A percentile compares a stretch with the other conserved stretches of the same genome.
Evolutionary conservation across 2,113 vertebrate genomes (phyloP).

Genomic region (Petrocephalus zakoni): DNA sequence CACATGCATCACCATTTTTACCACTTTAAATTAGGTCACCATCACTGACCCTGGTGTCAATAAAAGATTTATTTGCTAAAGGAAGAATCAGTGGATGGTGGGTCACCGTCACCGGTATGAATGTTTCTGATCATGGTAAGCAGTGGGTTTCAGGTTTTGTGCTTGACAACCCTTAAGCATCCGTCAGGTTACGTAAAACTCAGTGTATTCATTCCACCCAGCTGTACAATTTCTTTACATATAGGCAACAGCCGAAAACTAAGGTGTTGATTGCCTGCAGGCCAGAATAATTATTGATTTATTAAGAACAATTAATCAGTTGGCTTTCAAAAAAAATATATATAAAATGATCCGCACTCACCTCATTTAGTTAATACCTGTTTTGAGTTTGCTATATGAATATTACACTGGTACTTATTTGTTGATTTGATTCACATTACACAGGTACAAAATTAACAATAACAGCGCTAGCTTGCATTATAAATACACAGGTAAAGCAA

Average conservation of each 20-base stretch:
- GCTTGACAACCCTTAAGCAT: neutral
- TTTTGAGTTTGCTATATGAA: neutral
- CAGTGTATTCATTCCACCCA: neutral
- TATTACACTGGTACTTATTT: constrained; percentile 35
- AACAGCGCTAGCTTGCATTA: constrained; percentile 48
- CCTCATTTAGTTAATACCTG: constrained; percentile 7
- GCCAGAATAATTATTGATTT: neutral
- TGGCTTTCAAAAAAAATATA: constrained; percentile 9
- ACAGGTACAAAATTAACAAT: constrained; percentile 56
- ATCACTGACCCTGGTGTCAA: neutral
- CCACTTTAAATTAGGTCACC: neutral
- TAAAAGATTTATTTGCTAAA: neutral
- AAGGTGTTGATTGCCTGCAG: neutral
- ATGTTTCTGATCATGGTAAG: neutral
- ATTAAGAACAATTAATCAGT: neutral
- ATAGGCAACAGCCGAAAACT: neutral
- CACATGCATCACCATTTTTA: neutral
- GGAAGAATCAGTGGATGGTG: neutral
- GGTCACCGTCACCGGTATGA: neutral
- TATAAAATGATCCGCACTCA: neutral
- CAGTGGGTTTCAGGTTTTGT: constrained; percentile 8
- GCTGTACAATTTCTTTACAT: neutral
- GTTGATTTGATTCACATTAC: constrained; percentile 46
- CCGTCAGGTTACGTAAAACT: too few species aligned
- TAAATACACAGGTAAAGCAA: constrained; percentile 63